Evolutionary conservation across 2,888 invertebrate genomes (phyloP).

Genomic region (Tipula vernalis): DNA sequence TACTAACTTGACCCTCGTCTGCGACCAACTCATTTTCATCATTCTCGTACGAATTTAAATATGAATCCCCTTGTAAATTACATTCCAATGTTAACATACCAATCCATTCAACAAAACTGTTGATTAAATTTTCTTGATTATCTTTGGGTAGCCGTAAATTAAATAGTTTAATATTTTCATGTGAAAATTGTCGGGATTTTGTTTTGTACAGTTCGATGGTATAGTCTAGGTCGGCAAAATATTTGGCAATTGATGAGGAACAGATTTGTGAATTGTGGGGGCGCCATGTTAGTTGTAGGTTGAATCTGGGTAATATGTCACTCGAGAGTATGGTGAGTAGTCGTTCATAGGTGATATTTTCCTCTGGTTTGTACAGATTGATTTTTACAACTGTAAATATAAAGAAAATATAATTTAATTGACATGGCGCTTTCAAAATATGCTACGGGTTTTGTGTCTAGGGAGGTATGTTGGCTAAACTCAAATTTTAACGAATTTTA

Average conservation of each 20-base stretch:
- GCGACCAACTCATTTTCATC: neutral
- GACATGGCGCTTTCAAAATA: neutral
- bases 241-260: constrained; percentile 47
- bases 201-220: constrained; percentile 36
- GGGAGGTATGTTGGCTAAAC: too few species aligned
- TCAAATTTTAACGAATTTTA: too few species aligned
- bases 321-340: constrained; percentile 13
- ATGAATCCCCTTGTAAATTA: constrained; percentile 26
- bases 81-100: constrained; percentile 39
- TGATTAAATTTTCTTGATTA: constrained; percentile 19
- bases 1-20: neutral
- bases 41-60: constrained; percentile 26
- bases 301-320: constrained; percentile 13
- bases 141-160: constrained; percentile 25
- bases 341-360: constrained; percentile 13
- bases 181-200: constrained; percentile 26
- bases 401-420: neutral
- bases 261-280: constrained; percentile 39
- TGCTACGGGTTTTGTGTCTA: too few species aligned
- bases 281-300: constrained; percentile 35
- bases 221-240: constrained; percentile 38
- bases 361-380: constrained; percentile 15
- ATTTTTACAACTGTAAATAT: constrained; percentile 15
- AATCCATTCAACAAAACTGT: constrained; percentile 42
- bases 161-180: constrained; percentile 30